Percentiles rank a stretch among this genome's conserved stretches.
Evolutionary conservation across 1,140 invertebrate species (phyloP).

Genomic region (Mercenaria mercenaria): DNA sequence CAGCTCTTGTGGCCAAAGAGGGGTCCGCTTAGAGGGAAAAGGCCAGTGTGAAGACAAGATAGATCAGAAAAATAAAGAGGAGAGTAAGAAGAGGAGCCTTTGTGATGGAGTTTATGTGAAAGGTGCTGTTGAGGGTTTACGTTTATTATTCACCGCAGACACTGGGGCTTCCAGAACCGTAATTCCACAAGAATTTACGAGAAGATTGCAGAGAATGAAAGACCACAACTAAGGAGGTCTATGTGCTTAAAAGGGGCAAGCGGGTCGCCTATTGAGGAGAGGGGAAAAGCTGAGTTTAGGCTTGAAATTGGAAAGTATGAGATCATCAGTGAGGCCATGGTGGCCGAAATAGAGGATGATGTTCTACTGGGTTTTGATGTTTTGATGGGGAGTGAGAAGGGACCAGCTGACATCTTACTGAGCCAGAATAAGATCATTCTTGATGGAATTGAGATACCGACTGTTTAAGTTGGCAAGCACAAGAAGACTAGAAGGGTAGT

Average conservation of each 20-base stretch:
- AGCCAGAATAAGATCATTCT: background rate
- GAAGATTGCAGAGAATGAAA: background rate
- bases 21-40: background rate
- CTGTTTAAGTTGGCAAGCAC: background rate
- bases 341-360: background rate
- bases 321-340: background rate
- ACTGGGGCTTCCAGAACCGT: constrained; percentile 42
- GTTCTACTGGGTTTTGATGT: background rate
- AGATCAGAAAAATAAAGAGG: background rate
- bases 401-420: background rate
- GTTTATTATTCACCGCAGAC: constrained; percentile 24
- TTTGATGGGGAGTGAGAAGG: background rate
- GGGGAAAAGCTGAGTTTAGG: background rate
- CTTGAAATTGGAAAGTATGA: background rate
- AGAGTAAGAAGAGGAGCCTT: background rate
- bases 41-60: background rate
- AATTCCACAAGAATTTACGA: constrained; percentile 8
- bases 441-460: background rate
- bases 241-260: background rate
- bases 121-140: background rate
- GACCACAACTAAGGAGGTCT: background rate
- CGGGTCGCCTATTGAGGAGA: background rate
- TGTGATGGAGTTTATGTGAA: constrained; percentile 12
- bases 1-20: background rate
- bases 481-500: too few species aligned